These are phyloP conservation scores for Thereva unica DNA, from an alignment of 2,888 invertebrate species.

Conservation along the genomic window DNA sequence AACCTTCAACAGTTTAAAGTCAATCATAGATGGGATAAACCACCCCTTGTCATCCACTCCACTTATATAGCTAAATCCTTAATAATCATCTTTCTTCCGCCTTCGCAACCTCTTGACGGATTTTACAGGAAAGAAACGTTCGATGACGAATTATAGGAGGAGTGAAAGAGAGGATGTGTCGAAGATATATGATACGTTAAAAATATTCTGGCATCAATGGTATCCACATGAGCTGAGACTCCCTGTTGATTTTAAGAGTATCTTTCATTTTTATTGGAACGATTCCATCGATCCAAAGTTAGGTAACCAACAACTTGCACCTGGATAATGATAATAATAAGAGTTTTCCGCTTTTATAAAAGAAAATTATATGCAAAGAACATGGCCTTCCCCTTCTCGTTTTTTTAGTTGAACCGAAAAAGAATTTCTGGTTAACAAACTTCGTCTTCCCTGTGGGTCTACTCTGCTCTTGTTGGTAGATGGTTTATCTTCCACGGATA, in stretches of 20 bases:
- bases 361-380: slow-evolving; percentile 24
- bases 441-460: too few relatives aligned
- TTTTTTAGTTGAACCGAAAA: neutral
- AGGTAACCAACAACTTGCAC: slow-evolving; percentile 12
- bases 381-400: too few relatives aligned
- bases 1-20: slow-evolving; percentile 5
- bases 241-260: neutral
- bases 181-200: slow-evolving; percentile 16
- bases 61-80: slow-evolving; percentile 2
- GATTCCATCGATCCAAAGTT: slow-evolving; percentile 1
- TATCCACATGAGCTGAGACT: neutral
- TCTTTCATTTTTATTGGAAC: slow-evolving; percentile 1
- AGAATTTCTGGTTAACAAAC: slow-evolving; percentile 15
- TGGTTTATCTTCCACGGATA: too few relatives aligned
- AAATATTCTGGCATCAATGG: slow-evolving; percentile 21
- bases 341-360: slow-evolving; percentile 26
- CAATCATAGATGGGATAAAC: slow-evolving; percentile 7
- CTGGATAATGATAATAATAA: slow-evolving; percentile 25
- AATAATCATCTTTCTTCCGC: neutral
- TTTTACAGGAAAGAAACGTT: neutral
- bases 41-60: slow-evolving; percentile 7
- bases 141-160: too few relatives aligned
- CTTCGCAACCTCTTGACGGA: neutral
- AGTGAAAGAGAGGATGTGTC: too few relatives aligned
- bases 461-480: too few relatives aligned